Percentiles rank a stretch among this genome's conserved stretches.
Evolutionary conservation across 2,113 vertebrate genomes (phyloP).

Genomic region (Thalassarche chlororhynchos): DNA sequence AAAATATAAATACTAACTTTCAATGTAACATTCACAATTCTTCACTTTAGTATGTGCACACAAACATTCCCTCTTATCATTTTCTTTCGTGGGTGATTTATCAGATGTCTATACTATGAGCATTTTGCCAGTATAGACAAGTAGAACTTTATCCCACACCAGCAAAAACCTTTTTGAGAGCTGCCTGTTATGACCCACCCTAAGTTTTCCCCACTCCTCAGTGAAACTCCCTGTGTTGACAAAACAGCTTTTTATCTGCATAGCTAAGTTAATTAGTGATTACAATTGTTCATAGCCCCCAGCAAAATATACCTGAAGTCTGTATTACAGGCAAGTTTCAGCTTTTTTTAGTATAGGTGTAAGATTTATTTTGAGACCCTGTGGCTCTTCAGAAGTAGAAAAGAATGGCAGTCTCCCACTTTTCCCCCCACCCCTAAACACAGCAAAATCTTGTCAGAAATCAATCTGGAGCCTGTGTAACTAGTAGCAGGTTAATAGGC

Average conservation of each 20-base stretch:
- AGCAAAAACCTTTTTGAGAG: neutral
- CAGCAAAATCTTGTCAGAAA: neutral
- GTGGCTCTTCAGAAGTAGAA: neutral
- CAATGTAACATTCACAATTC: neutral
- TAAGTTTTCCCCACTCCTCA: neutral
- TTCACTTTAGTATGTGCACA: neutral
- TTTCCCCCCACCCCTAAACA: neutral
- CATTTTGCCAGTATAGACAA: conserved; percentile 32
- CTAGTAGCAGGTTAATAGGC: neutral
- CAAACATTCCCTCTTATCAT: conserved; percentile 20
- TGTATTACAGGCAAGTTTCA: neutral
- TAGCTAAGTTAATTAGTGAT: conserved; percentile 40
- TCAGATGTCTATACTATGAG: neutral
- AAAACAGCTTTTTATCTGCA: conserved; percentile 52
- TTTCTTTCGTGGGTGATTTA: neutral
- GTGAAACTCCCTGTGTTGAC: conserved; percentile 49
- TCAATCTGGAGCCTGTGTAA: neutral
- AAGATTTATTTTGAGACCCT: neutral
- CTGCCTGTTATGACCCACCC: neutral
- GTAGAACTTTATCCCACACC: neutral
- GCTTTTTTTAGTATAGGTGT: neutral
- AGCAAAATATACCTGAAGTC: conserved; percentile 3
- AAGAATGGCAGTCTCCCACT: neutral
- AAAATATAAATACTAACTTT: neutral
- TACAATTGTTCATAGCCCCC: conserved; percentile 6